Base-by-base conservation (phyloP, 2,797 vertebrate species). In the Sciurus vulgaris region DNA sequence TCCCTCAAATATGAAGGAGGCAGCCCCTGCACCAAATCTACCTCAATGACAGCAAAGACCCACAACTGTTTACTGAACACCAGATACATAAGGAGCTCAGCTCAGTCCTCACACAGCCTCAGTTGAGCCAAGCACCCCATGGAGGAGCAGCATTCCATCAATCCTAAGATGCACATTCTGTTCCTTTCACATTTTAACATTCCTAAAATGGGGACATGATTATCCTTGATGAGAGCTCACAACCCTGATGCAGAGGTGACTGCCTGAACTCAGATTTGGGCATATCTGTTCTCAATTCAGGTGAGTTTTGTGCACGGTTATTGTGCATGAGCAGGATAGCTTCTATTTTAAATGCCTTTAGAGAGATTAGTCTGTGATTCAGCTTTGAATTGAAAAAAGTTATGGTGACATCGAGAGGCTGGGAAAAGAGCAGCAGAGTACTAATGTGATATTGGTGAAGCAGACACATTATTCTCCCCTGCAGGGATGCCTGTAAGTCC, bases 41-140 rank as follows among this genome's bases (percentile, higher is more conserved):
- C 41, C 69, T 7, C 15, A 13, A 18, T 4, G 10, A 47, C 2
- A 49, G 13, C 13, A 44, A n/a, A 74, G 18, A 74, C 35, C 24
- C n/a, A 51, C 7, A 12, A 30, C 24, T 44, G 67, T 28, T 35
- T 26, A 49, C 74, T 44, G 69, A 79, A 90, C 65, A 70, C 33
- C 15, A 9, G 30, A 30, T 2, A 15, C 4, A 1, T 13, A 72
- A 18, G 0, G 0, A 85, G 65, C 7, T n/a, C 0, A 22, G 44
- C 49, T 61, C 28, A 4, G 54, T 44, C 41, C 13, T 5, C 28
- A n/a, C 28, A n/a, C 38, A 38, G 38, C 38, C 38, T 38, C 38
- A 38, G 38, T 4, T 38, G 38, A 38, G 38, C 38, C 38, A 38
- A 3, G 38, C 38, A 38, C 38, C 38, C 38, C 38, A 38, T 38